Base-by-base conservation (phyloP, 2,113 vertebrate species). In the Solenodon paradoxus region DNA sequence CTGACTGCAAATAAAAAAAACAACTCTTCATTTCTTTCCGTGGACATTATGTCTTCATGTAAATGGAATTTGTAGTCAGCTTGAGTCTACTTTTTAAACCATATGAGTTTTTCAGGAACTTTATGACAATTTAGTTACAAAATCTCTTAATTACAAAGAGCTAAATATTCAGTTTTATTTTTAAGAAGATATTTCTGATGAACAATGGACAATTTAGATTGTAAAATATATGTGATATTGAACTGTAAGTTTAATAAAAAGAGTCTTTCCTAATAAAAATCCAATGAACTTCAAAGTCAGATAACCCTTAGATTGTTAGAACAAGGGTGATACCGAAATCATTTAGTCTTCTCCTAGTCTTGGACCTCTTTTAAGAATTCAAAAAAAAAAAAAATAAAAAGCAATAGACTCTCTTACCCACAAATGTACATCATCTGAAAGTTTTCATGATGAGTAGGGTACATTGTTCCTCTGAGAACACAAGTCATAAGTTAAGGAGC, bases 1-100 rank as follows among this genome's bases (percentile, higher is more conserved):
- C 7, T 17, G 61, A 38, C 35, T 75, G 75, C n/a, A 55, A 4
- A 32, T n/a, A 61, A 90, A 86, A 94, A 71, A 77, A 95, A 72
- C 30, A 78, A 59, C 10, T 55, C 42, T 55, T 90, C n/a, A n/a
- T 90, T 68, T 42, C 35, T 95, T 95, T 88, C 91, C 78, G 30
- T 57, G 28, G 40, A 9, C 42, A 26, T 79, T 42, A 32, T 87
- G 51, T 91, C 42, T 96, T 40, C n/a, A 80, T 53, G 30, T 49
- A 94, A 92, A 84, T 89, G 59, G 38, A 92, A 95, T 78, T 83
- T 79, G 12, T 68, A n/a, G 64, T 92, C 11, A 80, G 47, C 12
- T 57, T 64, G 38, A 30, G 17, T 66, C 19, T 49, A 79, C 28
- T 66, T 80, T 88, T 80, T 86, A 87, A 66, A 79, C 26, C 64